Conservation (phyloP, 2,113 vertebrate genomes). For the Serinus canaria region DNA sequence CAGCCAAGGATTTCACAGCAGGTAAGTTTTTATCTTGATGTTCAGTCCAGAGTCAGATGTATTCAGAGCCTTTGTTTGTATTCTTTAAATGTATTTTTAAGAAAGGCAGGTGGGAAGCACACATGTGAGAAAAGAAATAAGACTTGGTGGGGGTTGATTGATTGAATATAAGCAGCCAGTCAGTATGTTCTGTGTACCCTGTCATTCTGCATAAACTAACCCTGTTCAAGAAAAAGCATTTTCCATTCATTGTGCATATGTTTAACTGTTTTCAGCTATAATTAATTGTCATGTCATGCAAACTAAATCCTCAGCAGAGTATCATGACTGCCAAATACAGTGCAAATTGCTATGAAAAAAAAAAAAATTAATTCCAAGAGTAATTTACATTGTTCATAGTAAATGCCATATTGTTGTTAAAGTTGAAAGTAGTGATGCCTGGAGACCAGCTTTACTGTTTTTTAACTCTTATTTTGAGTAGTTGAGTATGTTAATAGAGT, state of each 20-base stretch:
- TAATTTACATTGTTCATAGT: slow-evolving; percentile 22
- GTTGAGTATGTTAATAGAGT: background rate
- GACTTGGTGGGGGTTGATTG: slow-evolving; percentile 48
- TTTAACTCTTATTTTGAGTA: background rate
- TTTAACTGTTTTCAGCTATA: slow-evolving; percentile 78
- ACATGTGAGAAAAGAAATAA: slow-evolving; percentile 52
- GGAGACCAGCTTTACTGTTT: slow-evolving; percentile 34
- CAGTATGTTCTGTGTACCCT: slow-evolving; percentile 77
- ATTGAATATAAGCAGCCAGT: slow-evolving; percentile 59
- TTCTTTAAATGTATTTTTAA: slow-evolving; percentile 64
- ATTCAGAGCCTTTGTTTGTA: slow-evolving; percentile 34
- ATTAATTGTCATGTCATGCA: slow-evolving; percentile 79
- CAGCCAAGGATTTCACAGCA: slow-evolving; percentile 32
- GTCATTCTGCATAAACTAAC: slow-evolving; percentile 80
- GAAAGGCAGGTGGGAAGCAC: slow-evolving; percentile 54
- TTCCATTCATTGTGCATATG: slow-evolving; percentile 73
- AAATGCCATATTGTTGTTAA: background rate
- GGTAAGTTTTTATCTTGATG: slow-evolving; percentile 57
- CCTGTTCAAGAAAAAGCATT: slow-evolving; percentile 68
- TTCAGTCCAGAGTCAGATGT: slow-evolving; percentile 8
- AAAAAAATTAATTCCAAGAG: slow-evolving; percentile 19
- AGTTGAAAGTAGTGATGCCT: background rate
- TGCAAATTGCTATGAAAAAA: slow-evolving; percentile 18
- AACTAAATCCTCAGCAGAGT: slow-evolving; percentile 74
- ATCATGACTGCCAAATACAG: slow-evolving; percentile 48